Percentiles rank a stretch among this genome's conserved stretches.
These are phyloP conservation scores for Syrphus vitripennis DNA, from an alignment of 2,888 invertebrate genomes.

Conservation along the genomic window DNA sequence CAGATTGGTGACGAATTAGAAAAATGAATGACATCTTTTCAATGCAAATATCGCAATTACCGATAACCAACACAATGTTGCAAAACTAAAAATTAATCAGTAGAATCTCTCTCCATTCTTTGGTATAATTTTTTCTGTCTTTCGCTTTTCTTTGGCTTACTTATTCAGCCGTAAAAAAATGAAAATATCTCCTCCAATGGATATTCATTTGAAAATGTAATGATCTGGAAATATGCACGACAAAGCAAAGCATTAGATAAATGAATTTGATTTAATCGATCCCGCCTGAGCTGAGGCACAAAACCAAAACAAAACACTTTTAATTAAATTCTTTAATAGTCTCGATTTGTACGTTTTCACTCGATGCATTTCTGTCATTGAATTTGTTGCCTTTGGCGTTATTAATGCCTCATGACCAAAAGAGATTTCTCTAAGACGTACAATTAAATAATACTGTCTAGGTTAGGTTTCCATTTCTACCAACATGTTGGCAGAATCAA, in stretches of 20 bases:
- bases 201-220: constrained; percentile 15
- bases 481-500: not conserved
- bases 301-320: not conserved
- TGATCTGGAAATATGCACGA: not conserved
- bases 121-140: not conserved
- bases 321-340: constrained; percentile 33
- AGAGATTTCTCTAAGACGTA: constrained; percentile 6
- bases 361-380: constrained; percentile 6
- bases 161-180: not conserved
- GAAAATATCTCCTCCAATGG: constrained; percentile 9
- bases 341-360: not conserved
- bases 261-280: constrained; percentile 14
- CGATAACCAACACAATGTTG: not conserved
- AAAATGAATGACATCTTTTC: not conserved
- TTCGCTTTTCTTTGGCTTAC: not conserved
- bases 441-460: constrained; percentile 5
- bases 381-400: not conserved
- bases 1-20: not conserved
- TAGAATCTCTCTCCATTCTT: not conserved
- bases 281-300: not conserved
- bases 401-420: constrained; percentile 1
- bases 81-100: not conserved
- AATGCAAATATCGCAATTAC: not conserved
- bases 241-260: constrained; percentile 18
- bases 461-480: not conserved